Evolutionary conservation across 2,888 invertebrate genomes (phyloP).

Genomic region (Epinotia nisella): DNA sequence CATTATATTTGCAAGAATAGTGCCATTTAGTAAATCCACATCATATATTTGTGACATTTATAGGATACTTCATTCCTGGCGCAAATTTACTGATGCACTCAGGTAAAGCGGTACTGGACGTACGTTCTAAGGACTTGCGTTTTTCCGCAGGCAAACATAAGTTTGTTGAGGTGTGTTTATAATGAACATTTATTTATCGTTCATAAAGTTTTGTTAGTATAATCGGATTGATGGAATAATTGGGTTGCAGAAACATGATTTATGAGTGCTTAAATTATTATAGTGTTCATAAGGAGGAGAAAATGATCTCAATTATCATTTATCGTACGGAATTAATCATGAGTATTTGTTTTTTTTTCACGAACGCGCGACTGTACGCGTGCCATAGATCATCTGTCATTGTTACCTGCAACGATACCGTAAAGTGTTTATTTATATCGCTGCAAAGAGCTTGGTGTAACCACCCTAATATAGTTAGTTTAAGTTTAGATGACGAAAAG

Average conservation of each 20-base stretch:
- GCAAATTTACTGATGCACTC: conserved; percentile 13
- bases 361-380: no score
- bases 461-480: no score
- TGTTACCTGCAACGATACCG: no score
- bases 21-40: conserved; percentile 2
- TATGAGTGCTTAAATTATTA: conserved; percentile 6
- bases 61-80: conserved; percentile 2
- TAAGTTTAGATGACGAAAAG: no score
- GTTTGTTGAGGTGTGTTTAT: conserved; percentile 21
- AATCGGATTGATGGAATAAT: conserved; percentile 31
- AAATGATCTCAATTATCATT: no score
- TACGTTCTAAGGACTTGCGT: background rate
- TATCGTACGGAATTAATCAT: no score
- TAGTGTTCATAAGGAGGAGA: background rate
- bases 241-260: conserved; percentile 26
- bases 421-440: no score
- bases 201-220: conserved; percentile 20
- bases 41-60: conserved; percentile 24
- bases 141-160: background rate
- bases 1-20: conserved; percentile 1
- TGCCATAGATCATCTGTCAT: no score
- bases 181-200: conserved; percentile 12
- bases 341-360: no score
- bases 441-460: no score
- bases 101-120: background rate